A percentile compares a stretch with the other conserved stretches of the same genome.
phyloP scores from a whole-genome alignment of 2,113 vertebrate species.

The Chunga burmeisteri region DNA sequence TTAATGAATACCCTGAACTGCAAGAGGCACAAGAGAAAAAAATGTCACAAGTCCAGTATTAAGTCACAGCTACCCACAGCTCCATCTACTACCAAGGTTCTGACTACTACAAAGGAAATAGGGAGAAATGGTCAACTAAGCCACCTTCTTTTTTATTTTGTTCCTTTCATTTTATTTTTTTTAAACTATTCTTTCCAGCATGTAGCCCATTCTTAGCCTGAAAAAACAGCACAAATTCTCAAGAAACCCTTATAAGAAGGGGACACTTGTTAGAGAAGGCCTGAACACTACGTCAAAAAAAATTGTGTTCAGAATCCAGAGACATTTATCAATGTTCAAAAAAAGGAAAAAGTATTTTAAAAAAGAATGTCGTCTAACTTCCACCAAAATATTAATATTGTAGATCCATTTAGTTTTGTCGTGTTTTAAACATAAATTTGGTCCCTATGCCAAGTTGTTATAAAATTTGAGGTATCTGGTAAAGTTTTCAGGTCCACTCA shows the following conservation, averaged over 20 bases:
- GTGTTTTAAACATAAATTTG: not conserved
- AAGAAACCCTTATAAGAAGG: not conserved
- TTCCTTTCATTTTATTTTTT: not conserved
- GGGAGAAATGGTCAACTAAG: not conserved
- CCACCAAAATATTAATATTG: not conserved
- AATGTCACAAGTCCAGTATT: not conserved
- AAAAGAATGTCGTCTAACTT: not conserved
- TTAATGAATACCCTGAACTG: not conserved
- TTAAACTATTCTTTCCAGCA: not conserved
- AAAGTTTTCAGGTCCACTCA: not conserved
- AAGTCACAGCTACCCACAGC: not conserved
- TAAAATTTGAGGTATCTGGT: not conserved
- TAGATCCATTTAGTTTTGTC: not conserved
- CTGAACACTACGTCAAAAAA: not conserved
- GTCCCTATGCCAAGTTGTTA: not conserved
- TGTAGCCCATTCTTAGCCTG: not conserved
- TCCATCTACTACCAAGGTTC: not conserved
- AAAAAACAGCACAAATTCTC: not conserved
- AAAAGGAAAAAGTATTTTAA: not conserved
- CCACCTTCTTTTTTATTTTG: not conserved
- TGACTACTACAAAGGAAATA: not conserved
- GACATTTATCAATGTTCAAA: not conserved
- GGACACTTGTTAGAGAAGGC: not conserved
- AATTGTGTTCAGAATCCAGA: not conserved
- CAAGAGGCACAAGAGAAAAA: not conserved